Evolutionary conservation across 2,888 invertebrate species (phyloP), one percentile per base, ranked within the genome.

Genomic region (Oligia fasciuncula): DNA sequence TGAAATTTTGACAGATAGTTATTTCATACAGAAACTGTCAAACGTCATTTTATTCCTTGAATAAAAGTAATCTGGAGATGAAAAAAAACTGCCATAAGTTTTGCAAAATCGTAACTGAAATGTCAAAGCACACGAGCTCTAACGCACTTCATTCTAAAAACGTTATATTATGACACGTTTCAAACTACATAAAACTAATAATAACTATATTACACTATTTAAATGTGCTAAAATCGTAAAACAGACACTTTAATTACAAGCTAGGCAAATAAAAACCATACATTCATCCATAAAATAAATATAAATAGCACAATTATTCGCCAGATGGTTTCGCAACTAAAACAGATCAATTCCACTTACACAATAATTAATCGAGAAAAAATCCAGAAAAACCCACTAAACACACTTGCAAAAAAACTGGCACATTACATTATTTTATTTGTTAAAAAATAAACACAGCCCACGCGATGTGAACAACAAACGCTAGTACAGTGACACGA

Each of bases 401-500:
- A 69, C 63, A 77, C 85, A 80, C 77, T 51, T 71, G 70, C 76
- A 57, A 80, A 83, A 81, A 74, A 77, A 76, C 67, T 23, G 8
- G n/a, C 84, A 86, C 76, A 77, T 80, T 77, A 82, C 73, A 83
- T 83, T 76, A 73, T 79, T 69, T 88, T 77, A 60, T 73, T 74
- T 75, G 13, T 79, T 2, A n/a, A 43, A 72, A 71, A 85, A 74
- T 57, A 68, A 65, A 29, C 57, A 84, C 82, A 83, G 70, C 90
- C 88, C 89, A 87, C 85, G 79, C 83, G 80, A 63, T 29, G n/a
- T n/a, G n/a, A n/a, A n/a, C n/a, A n/a, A n/a, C n/a, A n/a, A n/a
- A 76, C 68, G 65, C 71, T 65, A 77, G 75, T 83, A 90, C 84
- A 87, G 79, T 91, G 91, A 87, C 84, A 80, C 63, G 51, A 80